Evolutionary conservation across 2,888 invertebrate genomes (phyloP), one percentile per base, ranked within the genome.

Genomic region (Therioaphis trifolii): DNA sequence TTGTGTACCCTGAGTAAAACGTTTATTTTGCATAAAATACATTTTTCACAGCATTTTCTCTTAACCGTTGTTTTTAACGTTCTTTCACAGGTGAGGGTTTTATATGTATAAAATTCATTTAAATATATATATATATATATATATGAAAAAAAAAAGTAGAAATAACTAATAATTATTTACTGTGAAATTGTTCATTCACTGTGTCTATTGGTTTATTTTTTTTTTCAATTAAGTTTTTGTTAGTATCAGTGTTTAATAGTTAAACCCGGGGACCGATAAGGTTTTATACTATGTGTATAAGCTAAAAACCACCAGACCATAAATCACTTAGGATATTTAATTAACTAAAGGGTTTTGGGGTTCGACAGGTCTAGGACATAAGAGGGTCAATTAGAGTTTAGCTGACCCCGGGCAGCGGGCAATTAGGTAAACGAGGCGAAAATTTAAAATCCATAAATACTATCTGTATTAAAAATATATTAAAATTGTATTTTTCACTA

Each of bases 291-390:
- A 18, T 27, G 18, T 27, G 24, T 18, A 46, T n/a, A 29, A 80
- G 71, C 71, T 21, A 43, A 71, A 72, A 66, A 82, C 49, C 63
- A 3, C 49, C 43, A 15, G 46, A 49, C 72, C 63, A 82, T 82
- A 82, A 82, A 82, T 82, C 82, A 82, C 74, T n/a, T n/a, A 66
- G 18, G 46, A 74, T 82, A 79, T 82, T 82, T 63, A 82, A 82
- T 82, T 82, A 82, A 82, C 74, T 74, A 74, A 82, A 82, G 82
- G 78, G 80, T 11, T 79, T 72, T 82, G 52, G 74, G 74, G 74
- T 74, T 82, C 82, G 82, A 82, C 82, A 74, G 82, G 82, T 82
- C 63, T n/a, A 21, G 72, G 80, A 72, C 71, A 58, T 4, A n/a
- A 49, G 43, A 40, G n/a, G 63, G 52, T 74, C 74, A 74, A 82